Percentiles rank a stretch among this genome's conserved stretches.
phyloP scores from a whole-genome alignment of 1,140 invertebrate species.

The Archivesica marissinica region DNA sequence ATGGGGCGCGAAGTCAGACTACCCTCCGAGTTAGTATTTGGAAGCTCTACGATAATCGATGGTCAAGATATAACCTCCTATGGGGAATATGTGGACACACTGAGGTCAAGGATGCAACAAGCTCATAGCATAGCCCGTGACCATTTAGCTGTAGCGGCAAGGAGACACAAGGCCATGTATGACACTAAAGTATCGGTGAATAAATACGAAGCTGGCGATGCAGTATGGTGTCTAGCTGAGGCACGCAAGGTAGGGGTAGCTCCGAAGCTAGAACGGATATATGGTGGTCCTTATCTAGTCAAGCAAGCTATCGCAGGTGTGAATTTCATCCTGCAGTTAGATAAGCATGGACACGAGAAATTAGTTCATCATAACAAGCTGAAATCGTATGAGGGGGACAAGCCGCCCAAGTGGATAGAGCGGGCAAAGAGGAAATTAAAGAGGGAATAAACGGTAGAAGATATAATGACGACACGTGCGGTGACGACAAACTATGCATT shows the following conservation, averaged over 20 bases:
- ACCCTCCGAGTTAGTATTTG: conserved; percentile 58
- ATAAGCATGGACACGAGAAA: conserved; percentile 34
- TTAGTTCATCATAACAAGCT: conserved; percentile 55
- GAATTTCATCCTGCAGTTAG: conserved; percentile 31
- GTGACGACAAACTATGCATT: no score
- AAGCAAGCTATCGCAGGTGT: conserved; percentile 12
- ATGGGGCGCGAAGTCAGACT: conserved; percentile 66
- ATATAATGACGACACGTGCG: no score
- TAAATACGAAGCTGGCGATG: conserved; percentile 37
- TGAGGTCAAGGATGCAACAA: conserved; percentile 1
- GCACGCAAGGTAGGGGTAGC: background rate
- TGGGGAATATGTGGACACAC: conserved; percentile 29
- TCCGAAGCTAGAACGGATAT: conserved; percentile 33
- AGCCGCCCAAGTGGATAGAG: conserved; percentile 28
- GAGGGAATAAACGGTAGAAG: no score
- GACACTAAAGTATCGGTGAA: background rate
- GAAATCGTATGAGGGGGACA: conserved; percentile 32
- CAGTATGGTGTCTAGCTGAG: conserved; percentile 42
- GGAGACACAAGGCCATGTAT: conserved; percentile 40
- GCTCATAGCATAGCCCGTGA: conserved; percentile 34
- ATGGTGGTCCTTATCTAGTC: conserved; percentile 47
- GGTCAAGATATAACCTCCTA: background rate
- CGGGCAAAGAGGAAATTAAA: background rate
- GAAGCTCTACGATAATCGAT: background rate
- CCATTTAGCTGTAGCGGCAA: background rate